Evolutionary conservation across 2,797 vertebrate species (phyloP).

Genomic region (Aulostomus chinensis): DNA sequence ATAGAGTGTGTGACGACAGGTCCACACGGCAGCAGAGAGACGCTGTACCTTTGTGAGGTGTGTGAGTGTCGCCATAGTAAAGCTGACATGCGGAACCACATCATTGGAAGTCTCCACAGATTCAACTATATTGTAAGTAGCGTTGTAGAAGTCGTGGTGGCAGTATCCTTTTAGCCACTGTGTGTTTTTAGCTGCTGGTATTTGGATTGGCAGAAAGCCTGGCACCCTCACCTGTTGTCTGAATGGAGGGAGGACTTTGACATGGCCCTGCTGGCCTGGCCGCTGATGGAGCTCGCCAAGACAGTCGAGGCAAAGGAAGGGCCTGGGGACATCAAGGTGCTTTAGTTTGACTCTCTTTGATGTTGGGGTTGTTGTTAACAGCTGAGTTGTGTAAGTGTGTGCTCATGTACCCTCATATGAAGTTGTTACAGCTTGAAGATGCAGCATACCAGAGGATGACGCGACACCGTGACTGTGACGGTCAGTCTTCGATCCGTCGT

Average conservation of each 20-base stretch:
- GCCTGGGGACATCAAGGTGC: constrained; percentile 68
- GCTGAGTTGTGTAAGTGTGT: background rate
- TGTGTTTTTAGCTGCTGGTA: background rate
- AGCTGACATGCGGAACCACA: constrained; percentile 74
- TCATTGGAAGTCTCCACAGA: constrained; percentile 74
- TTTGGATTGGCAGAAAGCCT: constrained; percentile 56
- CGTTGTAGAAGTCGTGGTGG: too few relatives aligned
- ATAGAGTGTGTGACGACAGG: constrained; percentile 65
- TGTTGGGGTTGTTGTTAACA: constrained; percentile 11
- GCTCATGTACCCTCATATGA: constrained; percentile 13
- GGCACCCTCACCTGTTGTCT: constrained; percentile 43
- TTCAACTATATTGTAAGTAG: constrained; percentile 76
- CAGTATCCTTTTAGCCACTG: background rate
- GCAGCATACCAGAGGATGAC: constrained; percentile 55
- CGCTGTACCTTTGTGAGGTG: constrained; percentile 69
- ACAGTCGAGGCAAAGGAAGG: constrained; percentile 68
- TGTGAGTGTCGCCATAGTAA: constrained; percentile 62
- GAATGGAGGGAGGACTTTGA: constrained; percentile 49
- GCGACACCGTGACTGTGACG: constrained; percentile 44
- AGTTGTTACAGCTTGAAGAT: constrained; percentile 66
- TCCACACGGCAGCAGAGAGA: constrained; percentile 14
- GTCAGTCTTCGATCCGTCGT: constrained; percentile 40
- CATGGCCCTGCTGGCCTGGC: constrained; percentile 70
- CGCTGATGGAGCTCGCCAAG: constrained; percentile 72
- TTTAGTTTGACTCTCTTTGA: background rate